These are phyloP conservation scores for Calypte anna DNA, from an alignment of 2,113 vertebrate species.

Conservation along the genomic window DNA sequence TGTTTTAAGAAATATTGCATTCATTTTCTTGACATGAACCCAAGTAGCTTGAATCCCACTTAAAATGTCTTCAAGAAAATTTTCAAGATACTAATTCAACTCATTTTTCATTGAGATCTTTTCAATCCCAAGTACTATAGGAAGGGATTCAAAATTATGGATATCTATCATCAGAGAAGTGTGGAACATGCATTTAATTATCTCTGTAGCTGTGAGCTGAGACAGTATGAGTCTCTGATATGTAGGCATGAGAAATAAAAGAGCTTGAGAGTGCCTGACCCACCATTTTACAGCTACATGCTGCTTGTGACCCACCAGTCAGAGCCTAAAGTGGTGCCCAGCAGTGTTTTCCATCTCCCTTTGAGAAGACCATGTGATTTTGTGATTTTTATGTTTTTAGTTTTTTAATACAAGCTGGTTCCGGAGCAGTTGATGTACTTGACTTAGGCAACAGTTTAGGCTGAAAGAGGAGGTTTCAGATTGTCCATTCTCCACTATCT, in stretches of 20 bases:
- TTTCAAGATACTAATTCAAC: constrained; percentile 19
- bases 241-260: constrained; percentile 4
- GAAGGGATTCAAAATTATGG: background rate
- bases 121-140: background rate
- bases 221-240: background rate
- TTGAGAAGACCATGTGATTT: background rate
- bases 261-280: background rate
- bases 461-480: background rate
- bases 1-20: constrained; percentile 5
- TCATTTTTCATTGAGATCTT: constrained; percentile 26
- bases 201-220: background rate
- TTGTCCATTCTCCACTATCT: background rate
- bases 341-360: background rate
- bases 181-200: background rate
- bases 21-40: background rate
- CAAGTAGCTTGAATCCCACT: constrained; percentile 14
- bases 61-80: constrained; percentile 17
- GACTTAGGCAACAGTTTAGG: background rate
- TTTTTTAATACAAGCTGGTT: background rate
- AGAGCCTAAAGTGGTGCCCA: background rate
- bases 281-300: background rate
- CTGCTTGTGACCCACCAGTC: constrained; percentile 4
- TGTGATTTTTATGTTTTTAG: no score
- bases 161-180: constrained; percentile 17
- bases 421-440: background rate